These are phyloP conservation scores for Brachionus calyciflorus DNA, from an alignment of 1,140 invertebrate genomes.

Conservation along the genomic window DNA sequence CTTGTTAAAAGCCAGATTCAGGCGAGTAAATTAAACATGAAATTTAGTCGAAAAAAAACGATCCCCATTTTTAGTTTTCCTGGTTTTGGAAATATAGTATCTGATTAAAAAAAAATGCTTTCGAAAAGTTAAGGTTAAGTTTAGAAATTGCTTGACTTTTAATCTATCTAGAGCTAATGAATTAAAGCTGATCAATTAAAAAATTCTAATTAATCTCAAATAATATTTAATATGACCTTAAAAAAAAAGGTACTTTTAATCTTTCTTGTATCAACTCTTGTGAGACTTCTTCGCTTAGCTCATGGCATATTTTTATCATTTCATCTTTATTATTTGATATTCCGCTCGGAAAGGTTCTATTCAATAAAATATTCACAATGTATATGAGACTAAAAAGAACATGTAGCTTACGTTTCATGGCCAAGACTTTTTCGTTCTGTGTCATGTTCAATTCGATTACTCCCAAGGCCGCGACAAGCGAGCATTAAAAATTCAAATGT, in stretches of 20 bases:
- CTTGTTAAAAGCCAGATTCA: no score
- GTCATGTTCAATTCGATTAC: constrained; percentile 55
- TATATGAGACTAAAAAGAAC: neutral
- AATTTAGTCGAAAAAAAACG: no score
- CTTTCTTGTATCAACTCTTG: constrained; percentile 42
- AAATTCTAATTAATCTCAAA: no score
- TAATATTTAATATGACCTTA: no score
- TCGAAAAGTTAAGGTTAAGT: no score
- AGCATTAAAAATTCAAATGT: constrained; percentile 63
- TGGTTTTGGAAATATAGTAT: no score
- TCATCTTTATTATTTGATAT: constrained; percentile 42
- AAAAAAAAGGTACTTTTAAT: constrained; percentile 44
- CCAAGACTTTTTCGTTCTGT: constrained; percentile 32
- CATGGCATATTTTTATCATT: constrained; percentile 12
- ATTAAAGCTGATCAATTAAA: no score
- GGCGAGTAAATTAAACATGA: no score
- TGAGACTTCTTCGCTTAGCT: constrained; percentile 30
- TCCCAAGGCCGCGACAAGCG: constrained; percentile 63
- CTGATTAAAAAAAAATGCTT: no score
- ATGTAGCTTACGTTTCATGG: constrained; percentile 31
- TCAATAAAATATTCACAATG: neutral
- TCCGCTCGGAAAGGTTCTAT: constrained; percentile 28
- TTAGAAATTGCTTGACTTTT: no score
- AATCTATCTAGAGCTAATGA: no score
- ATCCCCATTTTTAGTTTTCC: no score